Conservation (phyloP, 2,113 vertebrate species). For the Butorides virescens region DNA sequence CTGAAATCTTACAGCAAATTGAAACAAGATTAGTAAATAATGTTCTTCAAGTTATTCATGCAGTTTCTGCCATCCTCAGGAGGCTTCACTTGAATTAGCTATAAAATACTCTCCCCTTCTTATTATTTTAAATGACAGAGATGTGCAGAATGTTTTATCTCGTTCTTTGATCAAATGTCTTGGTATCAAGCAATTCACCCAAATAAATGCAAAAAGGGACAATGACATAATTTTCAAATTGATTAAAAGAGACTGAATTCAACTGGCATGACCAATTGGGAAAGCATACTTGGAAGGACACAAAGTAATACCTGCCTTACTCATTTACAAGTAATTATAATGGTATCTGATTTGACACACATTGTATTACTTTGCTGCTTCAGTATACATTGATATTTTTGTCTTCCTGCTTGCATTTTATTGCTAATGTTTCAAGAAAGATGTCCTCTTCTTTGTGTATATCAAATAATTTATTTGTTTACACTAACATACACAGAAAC, state of each 20-base stretch:
- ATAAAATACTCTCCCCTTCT: neutral
- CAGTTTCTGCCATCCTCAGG: neutral
- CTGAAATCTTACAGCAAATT: neutral
- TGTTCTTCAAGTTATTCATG: neutral
- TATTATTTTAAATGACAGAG: neutral
- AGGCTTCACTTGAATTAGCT: neutral
- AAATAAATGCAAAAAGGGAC: conserved; percentile 23
- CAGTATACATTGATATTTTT: neutral
- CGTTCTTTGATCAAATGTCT: neutral
- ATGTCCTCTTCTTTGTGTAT: neutral
- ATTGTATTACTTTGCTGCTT: neutral
- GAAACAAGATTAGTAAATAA: neutral
- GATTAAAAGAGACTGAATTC: neutral
- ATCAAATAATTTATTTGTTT: neutral
- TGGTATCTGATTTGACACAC: neutral
- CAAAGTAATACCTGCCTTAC: neutral
- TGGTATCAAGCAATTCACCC: neutral
- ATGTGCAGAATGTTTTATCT: neutral
- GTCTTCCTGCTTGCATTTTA: neutral
- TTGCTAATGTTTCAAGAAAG: neutral
- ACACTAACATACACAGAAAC: neutral
- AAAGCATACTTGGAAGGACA: neutral
- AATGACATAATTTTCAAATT: neutral
- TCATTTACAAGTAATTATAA: neutral
- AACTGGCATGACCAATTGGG: neutral